Evolutionary conservation across 2,113 vertebrate genomes (phyloP).

Genomic region (Myiopsitta monachus): DNA sequence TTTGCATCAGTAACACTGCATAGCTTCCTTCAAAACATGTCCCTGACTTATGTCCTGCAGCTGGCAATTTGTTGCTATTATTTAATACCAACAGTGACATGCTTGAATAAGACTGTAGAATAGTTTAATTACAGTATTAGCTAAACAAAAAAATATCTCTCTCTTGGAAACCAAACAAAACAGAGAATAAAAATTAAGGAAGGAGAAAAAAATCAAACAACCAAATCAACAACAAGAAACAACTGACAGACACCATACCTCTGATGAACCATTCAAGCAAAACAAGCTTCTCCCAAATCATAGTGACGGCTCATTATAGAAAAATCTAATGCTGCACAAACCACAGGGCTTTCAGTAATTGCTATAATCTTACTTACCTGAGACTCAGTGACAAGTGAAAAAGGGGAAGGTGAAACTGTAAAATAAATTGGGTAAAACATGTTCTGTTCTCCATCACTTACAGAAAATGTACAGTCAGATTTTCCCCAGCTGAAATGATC

Average conservation of each 20-base stretch:
- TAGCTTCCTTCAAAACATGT: not conserved
- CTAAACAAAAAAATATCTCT: slow-evolving; percentile 51
- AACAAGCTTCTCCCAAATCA: slow-evolving; percentile 58
- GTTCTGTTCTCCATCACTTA: not conserved
- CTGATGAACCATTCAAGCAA: slow-evolving; percentile 55
- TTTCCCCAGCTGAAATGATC: not conserved
- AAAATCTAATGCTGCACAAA: slow-evolving; percentile 42
- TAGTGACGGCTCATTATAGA: slow-evolving; percentile 58
- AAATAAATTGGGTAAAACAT: not conserved
- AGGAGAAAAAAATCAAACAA: not conserved
- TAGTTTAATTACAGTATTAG: slow-evolving; percentile 67
- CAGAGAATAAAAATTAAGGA: slow-evolving; percentile 24
- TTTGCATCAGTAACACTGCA: not conserved
- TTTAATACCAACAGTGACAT: slow-evolving; percentile 40
- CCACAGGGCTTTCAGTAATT: slow-evolving; percentile 15
- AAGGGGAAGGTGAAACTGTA: not conserved
- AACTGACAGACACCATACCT: slow-evolving; percentile 57
- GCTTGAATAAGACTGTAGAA: slow-evolving; percentile 24
- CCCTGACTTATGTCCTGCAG: slow-evolving; percentile 11
- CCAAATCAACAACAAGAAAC: not conserved
- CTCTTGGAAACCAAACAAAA: slow-evolving; percentile 35
- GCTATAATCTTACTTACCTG: not conserved
- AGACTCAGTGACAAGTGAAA: not conserved
- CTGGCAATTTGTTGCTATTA: slow-evolving; percentile 33
- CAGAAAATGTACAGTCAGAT: not conserved